Evolutionary conservation across 2,113 vertebrate species (phyloP), one percentile per base, ranked within the genome.

Genomic region (Istiophorus platypterus): DNA sequence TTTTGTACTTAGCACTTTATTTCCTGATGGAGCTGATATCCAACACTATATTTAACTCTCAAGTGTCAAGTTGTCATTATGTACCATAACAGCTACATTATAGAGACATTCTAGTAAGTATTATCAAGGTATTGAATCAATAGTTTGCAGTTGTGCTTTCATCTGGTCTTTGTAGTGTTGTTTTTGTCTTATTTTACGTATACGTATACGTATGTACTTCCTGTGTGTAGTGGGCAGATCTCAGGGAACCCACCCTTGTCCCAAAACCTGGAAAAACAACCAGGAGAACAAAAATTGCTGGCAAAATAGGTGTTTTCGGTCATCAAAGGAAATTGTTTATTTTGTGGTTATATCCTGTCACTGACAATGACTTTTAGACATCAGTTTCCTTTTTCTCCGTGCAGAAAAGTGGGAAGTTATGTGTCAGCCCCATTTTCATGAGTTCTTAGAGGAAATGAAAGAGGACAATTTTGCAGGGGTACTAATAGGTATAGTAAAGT

Each of bases 1-100:
- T 94, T 90, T 93, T 93, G 88, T 94, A 94, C 92, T 87, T 92
- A 86, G 95, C 95, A 96, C 95, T 96, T 96, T 96, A 96, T 91
- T 91, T 88, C 70, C 76, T 89, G 85, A 87, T 76, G 84, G 90
- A 91, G 91, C 90, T 89, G 89, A 92, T 84, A 82, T 84, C 68
- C 70, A 85, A 88, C 65, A 84, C 78, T 88, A 58, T 94, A 89
- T 92, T 94, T 94, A 93, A 91, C 78, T 86, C 65, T 71, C 29
- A 1, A 79, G 84, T 86, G 84, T 72, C 58, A 59, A 68, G 77
- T 87, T 76, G 72, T 62, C 37, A 51, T 65, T 72, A 78, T 22
- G 47, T 85, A 65, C 81, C 47, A 73, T 67, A 89, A 92, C 49
- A 82, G 84, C 80, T 82, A 82, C 78, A 72, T 82, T 84, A 80